These are phyloP conservation scores for Diacarnus erythraeanus DNA, from an alignment of 37 sponge, comb jelly and placozoan genomes.

Conservation along the genomic window DNA sequence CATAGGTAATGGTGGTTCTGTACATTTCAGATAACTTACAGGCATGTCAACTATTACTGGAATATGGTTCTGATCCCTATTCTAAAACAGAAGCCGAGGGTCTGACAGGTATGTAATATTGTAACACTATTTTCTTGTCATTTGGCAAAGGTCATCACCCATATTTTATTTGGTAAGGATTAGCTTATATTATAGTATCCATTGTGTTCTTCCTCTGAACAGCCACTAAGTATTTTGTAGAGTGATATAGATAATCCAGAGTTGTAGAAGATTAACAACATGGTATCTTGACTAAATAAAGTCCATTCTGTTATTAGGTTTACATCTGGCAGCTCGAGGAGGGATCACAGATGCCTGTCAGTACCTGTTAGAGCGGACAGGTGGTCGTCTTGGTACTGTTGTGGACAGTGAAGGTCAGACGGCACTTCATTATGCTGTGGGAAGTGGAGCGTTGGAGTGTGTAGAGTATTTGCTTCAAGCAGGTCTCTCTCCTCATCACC, in stretches of 20 bases:
- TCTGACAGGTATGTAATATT: conserved; percentile 58
- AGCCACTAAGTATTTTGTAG: no score
- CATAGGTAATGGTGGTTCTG: no score
- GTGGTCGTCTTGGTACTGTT: conserved; percentile 35
- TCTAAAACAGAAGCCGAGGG: conserved; percentile 38
- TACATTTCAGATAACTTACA: conserved; percentile 45
- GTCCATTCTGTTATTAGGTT: conserved; percentile 43
- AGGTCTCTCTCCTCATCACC: conserved; percentile 53
- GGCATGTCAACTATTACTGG: conserved; percentile 45
- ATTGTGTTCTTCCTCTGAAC: no score
- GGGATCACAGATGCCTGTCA: conserved; percentile 66
- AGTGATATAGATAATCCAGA: no score
- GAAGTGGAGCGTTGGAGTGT: conserved; percentile 48
- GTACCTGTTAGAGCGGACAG: conserved; percentile 61
- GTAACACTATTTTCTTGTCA: no score
- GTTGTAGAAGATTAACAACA: no score
- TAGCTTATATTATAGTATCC: no score
- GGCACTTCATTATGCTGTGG: conserved; percentile 75
- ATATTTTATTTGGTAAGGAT: no score
- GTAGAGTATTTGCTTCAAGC: conserved; percentile 57
- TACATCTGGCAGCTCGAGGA: conserved; percentile 65
- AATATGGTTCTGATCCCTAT: conserved; percentile 65
- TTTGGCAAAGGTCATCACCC: no score
- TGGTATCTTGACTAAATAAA: no score
- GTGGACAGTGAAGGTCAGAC: conserved; percentile 70